A percentile compares a stretch with the other conserved stretches of the same genome.
Evolutionary conservation across 2,113 vertebrate genomes (phyloP).

Genomic region (Pica pica): DNA sequence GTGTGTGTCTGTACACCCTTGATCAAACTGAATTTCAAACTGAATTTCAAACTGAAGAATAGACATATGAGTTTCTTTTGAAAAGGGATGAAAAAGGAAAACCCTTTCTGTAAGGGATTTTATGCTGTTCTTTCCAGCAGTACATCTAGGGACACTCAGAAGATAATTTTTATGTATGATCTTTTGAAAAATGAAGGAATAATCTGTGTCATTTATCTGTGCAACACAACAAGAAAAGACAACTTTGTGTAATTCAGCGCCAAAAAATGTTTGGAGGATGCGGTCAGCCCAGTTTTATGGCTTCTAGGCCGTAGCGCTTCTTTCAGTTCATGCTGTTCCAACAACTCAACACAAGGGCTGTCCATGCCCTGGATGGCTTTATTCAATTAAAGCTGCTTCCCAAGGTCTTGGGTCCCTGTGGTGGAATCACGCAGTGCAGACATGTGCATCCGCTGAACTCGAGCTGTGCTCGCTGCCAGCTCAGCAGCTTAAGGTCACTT

Average conservation of each 20-base stretch:
- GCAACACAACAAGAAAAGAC: slow-evolving; percentile 22
- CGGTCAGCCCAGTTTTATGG: slow-evolving; percentile 10
- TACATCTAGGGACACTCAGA: neutral
- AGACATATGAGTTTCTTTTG: neutral
- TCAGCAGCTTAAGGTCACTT: slow-evolving; percentile 54
- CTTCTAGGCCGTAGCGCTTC: neutral
- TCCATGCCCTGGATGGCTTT: slow-evolving; percentile 41
- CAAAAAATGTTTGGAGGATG: slow-evolving; percentile 25
- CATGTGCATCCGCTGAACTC: slow-evolving; percentile 13
- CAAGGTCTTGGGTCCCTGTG: neutral
- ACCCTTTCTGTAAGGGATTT: neutral
- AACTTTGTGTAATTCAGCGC: neutral
- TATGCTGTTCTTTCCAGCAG: neutral
- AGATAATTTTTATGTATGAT: neutral
- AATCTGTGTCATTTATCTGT: neutral
- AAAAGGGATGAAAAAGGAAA: neutral
- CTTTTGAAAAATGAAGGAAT: slow-evolving; percentile 33
- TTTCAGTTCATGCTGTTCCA: slow-evolving; percentile 29
- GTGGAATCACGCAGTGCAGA: slow-evolving; percentile 19
- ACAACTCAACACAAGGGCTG: neutral
- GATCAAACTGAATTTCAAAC: neutral
- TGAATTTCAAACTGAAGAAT: neutral
- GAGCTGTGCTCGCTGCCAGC: neutral
- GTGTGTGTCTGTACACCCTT: neutral
- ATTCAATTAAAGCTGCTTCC: slow-evolving; percentile 9